These are phyloP conservation scores for Drosophila tanythrix DNA, from an alignment of 2,888 invertebrate species.

Conservation along the genomic window DNA sequence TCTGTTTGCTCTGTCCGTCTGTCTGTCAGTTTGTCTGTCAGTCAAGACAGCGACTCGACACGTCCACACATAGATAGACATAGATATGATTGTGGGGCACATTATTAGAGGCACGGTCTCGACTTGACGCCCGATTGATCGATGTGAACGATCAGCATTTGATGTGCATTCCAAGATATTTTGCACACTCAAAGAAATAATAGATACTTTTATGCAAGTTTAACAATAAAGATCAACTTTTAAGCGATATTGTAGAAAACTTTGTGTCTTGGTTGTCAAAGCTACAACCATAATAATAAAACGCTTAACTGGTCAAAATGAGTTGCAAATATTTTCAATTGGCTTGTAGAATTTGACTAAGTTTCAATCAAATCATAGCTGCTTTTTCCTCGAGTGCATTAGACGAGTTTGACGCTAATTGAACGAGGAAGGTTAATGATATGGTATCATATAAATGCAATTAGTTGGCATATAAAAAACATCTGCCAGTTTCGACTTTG, in stretches of 20 bases:
- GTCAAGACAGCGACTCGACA: constrained; percentile 51
- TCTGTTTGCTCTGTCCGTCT: constrained; percentile 53
- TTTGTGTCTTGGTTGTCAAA: neutral
- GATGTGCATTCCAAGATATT: constrained; percentile 12
- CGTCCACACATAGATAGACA: constrained; percentile 20
- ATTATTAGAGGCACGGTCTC: constrained; percentile 18
- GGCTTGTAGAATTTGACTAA: neutral
- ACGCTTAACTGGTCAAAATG: neutral
- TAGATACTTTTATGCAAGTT: neutral
- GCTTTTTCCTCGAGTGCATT: neutral
- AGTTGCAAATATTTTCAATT: neutral
- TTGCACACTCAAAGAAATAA: constrained; percentile 4
- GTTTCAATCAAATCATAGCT: neutral
- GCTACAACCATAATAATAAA: neutral
- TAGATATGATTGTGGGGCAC: constrained; percentile 38
- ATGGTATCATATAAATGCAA: constrained; percentile 69
- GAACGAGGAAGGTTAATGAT: constrained; percentile 5
- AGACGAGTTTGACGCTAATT: constrained; percentile 24
- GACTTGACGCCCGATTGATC: constrained; percentile 60
- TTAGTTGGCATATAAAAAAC: constrained; percentile 73
- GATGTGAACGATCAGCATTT: constrained; percentile 43
- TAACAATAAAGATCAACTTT: neutral
- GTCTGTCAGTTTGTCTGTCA: constrained; percentile 38
- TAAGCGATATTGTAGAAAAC: no score
- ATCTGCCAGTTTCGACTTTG: constrained; percentile 58